Evolutionary conservation across 2,113 vertebrate species (phyloP).

Genomic region (Pterocles gutturalis): DNA sequence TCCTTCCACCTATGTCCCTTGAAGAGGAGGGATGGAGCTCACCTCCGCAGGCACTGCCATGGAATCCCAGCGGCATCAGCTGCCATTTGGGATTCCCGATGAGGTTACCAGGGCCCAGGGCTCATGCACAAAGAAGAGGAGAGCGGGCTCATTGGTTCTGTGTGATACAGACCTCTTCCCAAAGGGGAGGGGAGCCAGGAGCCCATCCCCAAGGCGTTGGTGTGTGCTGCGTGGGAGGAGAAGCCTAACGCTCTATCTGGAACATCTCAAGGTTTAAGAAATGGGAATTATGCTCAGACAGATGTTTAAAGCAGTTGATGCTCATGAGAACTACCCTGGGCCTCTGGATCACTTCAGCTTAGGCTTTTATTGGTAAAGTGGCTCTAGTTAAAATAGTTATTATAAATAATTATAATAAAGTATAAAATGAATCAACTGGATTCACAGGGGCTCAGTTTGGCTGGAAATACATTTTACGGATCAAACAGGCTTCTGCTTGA

Average conservation of each 20-base stretch:
- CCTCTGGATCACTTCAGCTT: neutral
- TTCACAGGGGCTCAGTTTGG: neutral
- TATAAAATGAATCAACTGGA: neutral
- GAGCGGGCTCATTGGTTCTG: neutral
- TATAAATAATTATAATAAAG: neutral
- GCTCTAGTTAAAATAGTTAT: neutral
- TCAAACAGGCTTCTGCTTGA: neutral
- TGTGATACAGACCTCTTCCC: rapidly evolving
- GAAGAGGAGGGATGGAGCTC: neutral
- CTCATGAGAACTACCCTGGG: neutral
- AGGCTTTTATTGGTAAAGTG: neutral
- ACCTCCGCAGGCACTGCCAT: neutral
- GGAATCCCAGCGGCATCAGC: rapidly evolving
- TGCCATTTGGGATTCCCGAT: neutral
- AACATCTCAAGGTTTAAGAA: neutral
- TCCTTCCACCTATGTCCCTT: neutral
- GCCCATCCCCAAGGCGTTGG: neutral
- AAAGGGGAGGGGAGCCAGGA: neutral
- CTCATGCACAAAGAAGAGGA: neutral
- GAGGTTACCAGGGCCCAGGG: neutral
- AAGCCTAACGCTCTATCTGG: neutral
- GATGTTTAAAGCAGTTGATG: neutral
- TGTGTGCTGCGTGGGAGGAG: neutral
- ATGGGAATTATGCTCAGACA: neutral
- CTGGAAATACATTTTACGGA: neutral